Conservation (phyloP, 2,888 invertebrate species). For the Elgonia sp. region DNA sequence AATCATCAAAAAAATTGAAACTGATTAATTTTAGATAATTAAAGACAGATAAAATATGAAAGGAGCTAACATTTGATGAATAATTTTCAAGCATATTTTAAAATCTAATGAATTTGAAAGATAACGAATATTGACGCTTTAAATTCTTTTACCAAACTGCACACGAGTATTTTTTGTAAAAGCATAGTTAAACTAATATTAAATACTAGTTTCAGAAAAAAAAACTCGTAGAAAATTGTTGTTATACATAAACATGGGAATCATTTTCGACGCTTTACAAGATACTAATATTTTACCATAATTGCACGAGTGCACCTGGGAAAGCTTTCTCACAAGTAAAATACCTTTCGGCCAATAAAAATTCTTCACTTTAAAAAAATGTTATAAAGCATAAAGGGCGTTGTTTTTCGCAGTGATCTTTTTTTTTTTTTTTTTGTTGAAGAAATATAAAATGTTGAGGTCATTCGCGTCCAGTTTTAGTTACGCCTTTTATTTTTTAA, state of each 20-base stretch:
- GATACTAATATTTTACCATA: constrained; percentile 58
- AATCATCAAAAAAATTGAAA: not conserved
- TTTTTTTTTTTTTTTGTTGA: not conserved
- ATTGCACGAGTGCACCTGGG: constrained; percentile 58
- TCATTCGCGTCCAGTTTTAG: constrained; percentile 37
- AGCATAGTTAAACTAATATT: not conserved
- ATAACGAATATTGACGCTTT: no score
- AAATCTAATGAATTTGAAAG: no score
- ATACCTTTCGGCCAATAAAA: constrained; percentile 44
- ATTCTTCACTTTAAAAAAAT: constrained; percentile 22
- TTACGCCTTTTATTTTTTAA: constrained; percentile 55
- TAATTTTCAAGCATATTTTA: no score
- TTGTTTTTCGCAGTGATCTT: not conserved
- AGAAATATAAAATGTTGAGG: not conserved
- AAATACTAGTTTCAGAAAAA: not conserved
- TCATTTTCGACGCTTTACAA: constrained; percentile 50
- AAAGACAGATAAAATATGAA: no score
- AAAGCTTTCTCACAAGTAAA: constrained; percentile 52
- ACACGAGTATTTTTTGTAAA: not conserved
- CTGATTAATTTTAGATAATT: not conserved
- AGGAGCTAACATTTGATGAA: no score
- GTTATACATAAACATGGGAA: constrained; percentile 8
- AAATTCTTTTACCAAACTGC: no score
- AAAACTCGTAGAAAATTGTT: constrained; percentile 5
- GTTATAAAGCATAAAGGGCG: constrained; percentile 23